These are phyloP conservation scores for Philopedon plagiatum DNA, from an alignment of 2,888 invertebrate genomes.

Conservation along the genomic window DNA sequence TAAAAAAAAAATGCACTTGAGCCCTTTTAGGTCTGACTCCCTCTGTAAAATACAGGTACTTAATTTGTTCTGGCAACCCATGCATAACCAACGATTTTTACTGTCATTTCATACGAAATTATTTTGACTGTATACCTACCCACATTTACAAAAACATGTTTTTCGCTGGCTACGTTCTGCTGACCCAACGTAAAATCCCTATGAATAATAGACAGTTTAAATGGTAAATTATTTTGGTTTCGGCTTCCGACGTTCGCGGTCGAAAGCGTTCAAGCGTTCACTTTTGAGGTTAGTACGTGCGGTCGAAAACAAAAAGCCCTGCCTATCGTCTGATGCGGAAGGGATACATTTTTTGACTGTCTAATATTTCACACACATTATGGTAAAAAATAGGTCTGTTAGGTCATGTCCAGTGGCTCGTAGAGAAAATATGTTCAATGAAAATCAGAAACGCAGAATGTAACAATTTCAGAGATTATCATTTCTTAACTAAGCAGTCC, in stretches of 20 bases:
- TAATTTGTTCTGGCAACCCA: too few relatives aligned
- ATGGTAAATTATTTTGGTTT: slow-evolving; percentile 33
- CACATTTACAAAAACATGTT: not conserved
- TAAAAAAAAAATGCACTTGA: too few relatives aligned
- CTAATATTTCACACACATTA: not conserved
- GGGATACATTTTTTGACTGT: slow-evolving; percentile 18
- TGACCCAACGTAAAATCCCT: slow-evolving; percentile 23
- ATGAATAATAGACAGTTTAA: slow-evolving; percentile 34
- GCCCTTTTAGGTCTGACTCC: too few relatives aligned
- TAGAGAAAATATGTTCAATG: too few relatives aligned
- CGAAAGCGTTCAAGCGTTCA: slow-evolving; percentile 26
- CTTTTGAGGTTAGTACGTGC: slow-evolving; percentile 32
- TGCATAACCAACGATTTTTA: too few relatives aligned
- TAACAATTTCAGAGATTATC: too few relatives aligned
- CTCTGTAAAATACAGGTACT: too few relatives aligned
- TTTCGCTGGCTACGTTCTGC: not conserved
- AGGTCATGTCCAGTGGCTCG: not conserved
- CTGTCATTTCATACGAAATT: too few relatives aligned
- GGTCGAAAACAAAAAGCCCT: slow-evolving; percentile 34
- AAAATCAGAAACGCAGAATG: too few relatives aligned
- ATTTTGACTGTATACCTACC: too few relatives aligned
- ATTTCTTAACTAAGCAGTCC: too few relatives aligned
- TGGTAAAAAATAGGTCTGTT: not conserved
- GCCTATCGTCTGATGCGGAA: slow-evolving; percentile 15
- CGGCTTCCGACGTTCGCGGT: slow-evolving; percentile 26